A percentile compares a stretch with the other conserved stretches of the same genome.
Conservation (phyloP, 2,888 invertebrate genomes). For the Alitta virens region DNA sequence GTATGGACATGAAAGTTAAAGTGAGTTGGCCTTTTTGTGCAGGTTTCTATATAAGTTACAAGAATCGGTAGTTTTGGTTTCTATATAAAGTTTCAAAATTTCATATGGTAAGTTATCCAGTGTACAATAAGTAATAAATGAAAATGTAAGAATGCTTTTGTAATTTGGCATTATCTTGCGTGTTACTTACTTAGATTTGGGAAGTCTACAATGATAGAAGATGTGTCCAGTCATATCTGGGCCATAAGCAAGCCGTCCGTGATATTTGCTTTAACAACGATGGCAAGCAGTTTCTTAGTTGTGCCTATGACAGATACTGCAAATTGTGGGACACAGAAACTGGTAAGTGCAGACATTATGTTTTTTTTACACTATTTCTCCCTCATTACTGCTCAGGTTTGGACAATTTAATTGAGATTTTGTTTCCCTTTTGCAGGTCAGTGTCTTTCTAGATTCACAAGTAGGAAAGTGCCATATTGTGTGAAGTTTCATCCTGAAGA, state of each 20-base stretch:
- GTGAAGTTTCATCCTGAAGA: conserved; percentile 96
- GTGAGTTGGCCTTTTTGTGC: no score
- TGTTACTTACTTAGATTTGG: conserved; percentile 71
- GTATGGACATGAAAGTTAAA: conserved; percentile 97
- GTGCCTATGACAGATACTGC: conserved; percentile 91
- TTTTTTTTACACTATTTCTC: background rate
- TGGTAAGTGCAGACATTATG: conserved; percentile 68
- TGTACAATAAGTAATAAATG: background rate
- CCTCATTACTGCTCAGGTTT: background rate
- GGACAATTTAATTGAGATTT: background rate
- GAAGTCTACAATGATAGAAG: conserved; percentile 94
- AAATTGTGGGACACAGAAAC: conserved; percentile 99
- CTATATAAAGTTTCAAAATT: no score
- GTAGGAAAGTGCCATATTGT: conserved; percentile 95
- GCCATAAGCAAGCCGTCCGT: conserved; percentile 93
- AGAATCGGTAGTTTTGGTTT: no score
- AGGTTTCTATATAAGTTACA: no score
- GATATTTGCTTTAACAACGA: conserved; percentile 94
- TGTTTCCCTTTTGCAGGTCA: conserved; percentile 49
- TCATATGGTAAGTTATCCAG: background rate
- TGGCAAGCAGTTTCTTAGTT: conserved; percentile 90
- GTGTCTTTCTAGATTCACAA: conserved; percentile 71
- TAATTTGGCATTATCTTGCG: background rate
- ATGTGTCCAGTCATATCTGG: conserved; percentile 90
- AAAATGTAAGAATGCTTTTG: background rate